Evolutionary conservation across 64 coral and sea anemone genomes (phyloP).

Genomic region (Actinia tenebrosa): DNA sequence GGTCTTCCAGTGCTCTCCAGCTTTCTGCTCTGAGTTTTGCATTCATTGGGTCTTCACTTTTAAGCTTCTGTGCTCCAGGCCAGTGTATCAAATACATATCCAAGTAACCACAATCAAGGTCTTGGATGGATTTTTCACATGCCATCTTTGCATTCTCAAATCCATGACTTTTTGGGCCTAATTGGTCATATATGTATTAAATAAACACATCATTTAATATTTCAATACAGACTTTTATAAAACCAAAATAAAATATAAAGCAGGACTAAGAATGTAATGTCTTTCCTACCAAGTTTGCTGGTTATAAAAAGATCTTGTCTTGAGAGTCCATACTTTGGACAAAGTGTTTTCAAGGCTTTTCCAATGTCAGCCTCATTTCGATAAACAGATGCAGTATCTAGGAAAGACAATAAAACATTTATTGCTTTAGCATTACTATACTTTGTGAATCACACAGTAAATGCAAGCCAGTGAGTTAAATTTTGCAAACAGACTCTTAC

Average conservation of each 20-base stretch:
- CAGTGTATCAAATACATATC: constrained; percentile 86
- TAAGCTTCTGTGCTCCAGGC: constrained; percentile 80
- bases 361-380: constrained; percentile 81
- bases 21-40: constrained; percentile 52
- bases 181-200: neutral
- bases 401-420: neutral
- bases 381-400: constrained; percentile 88
- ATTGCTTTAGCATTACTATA: too few relatives aligned
- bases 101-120: constrained; percentile 53
- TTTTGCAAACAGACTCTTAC: constrained; percentile 10
- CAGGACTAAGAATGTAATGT: neutral
- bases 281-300: constrained; percentile 78
- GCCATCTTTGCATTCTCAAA: constrained; percentile 54
- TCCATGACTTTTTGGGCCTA: constrained; percentile 81
- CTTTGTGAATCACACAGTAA: neutral
- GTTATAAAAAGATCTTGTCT: constrained; percentile 85
- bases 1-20: constrained; percentile 79
- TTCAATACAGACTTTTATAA: neutral
- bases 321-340: constrained; percentile 60
- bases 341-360: constrained; percentile 51
- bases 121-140: constrained; percentile 56
- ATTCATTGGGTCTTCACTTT: constrained; percentile 76
- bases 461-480: too few relatives aligned
- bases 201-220: too few relatives aligned
- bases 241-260: neutral